These are phyloP conservation scores for Lithophane ornitopus DNA, from an alignment of 2,888 invertebrate species.

Conservation along the genomic window DNA sequence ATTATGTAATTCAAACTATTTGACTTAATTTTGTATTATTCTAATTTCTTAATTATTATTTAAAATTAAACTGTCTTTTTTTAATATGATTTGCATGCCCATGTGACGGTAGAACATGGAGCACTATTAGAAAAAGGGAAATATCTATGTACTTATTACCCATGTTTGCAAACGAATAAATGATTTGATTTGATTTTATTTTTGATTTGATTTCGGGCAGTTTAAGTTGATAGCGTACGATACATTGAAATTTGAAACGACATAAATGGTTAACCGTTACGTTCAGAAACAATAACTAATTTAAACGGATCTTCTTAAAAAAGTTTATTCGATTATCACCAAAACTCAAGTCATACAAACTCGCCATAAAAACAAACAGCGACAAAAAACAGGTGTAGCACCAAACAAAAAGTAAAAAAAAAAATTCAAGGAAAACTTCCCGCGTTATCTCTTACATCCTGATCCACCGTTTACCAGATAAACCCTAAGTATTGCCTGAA, in stretches of 20 bases:
- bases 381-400: constrained; percentile 19
- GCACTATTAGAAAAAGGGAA: no score
- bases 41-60: no score
- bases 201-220: neutral
- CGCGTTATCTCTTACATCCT: constrained; percentile 52
- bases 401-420: constrained; percentile 28
- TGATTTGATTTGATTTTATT: no score
- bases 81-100: no score
- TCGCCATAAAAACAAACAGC: neutral
- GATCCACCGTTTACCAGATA: constrained; percentile 68
- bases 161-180: no score
- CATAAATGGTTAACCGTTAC: neutral
- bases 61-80: no score
- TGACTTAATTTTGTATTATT: no score
- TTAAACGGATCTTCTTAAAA: neutral
- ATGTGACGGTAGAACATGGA: no score
- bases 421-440: constrained; percentile 33
- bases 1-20: no score
- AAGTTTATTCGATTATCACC: neutral
- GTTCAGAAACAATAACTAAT: neutral
- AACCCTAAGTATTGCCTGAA: constrained; percentile 65
- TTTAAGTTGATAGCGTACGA: neutral
- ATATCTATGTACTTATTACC: no score
- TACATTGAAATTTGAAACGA: neutral
- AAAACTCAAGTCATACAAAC: neutral